phyloP scores from a whole-genome alignment of 2,888 invertebrate genomes.

The Xestia xanthographa region DNA sequence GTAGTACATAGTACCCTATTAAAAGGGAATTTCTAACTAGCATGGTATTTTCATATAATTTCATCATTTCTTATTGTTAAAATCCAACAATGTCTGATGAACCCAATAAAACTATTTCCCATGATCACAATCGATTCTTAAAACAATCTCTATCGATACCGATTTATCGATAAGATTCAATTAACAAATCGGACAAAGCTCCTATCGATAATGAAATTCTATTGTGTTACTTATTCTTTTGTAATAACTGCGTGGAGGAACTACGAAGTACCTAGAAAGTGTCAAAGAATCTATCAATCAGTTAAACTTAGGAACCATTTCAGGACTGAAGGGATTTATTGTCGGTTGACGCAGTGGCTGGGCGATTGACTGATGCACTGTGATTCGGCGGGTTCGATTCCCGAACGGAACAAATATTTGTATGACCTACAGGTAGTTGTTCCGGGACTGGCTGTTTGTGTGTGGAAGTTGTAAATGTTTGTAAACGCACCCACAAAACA shows the following conservation, averaged over 20 bases:
- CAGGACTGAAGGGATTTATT: not conserved
- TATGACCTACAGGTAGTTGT: too few relatives aligned
- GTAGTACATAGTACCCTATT: too few relatives aligned
- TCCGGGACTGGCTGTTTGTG: too few relatives aligned
- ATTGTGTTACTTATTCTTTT: conserved; percentile 38
- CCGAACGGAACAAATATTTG: too few relatives aligned
- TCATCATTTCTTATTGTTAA: not conserved
- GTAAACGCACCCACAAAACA: too few relatives aligned
- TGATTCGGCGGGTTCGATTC: too few relatives aligned
- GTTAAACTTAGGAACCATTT: not conserved
- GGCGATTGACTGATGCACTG: too few relatives aligned
- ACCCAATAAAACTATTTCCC: conserved; percentile 47
- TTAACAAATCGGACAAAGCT: conserved; percentile 47
- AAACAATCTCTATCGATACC: conserved; percentile 40
- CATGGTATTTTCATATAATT: not conserved
- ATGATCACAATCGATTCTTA: conserved; percentile 64
- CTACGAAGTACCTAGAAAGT: conserved; percentile 9
- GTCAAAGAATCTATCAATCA: not conserved
- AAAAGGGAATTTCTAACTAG: too few relatives aligned
- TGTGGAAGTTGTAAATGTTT: too few relatives aligned
- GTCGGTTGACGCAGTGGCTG: too few relatives aligned
- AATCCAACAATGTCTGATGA: not conserved
- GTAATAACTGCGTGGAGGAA: conserved; percentile 46
- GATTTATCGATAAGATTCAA: conserved; percentile 60
- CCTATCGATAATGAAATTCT: conserved; percentile 48